A percentile compares a stretch with the other conserved stretches of the same genome.
Conservation (phyloP, 1,140 invertebrate genomes). For the Drosophila sucinea region DNA sequence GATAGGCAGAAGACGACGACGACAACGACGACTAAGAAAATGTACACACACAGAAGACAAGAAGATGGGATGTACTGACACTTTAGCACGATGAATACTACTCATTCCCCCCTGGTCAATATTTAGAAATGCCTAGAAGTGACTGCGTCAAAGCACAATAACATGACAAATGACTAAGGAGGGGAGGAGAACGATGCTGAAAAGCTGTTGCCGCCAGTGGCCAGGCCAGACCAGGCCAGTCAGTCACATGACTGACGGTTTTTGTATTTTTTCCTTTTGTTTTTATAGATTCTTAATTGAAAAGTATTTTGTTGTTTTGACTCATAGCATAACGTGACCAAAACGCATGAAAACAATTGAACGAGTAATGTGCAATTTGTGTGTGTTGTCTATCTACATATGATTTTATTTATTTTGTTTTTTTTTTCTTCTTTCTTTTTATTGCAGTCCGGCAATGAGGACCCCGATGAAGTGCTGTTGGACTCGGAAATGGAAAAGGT, state of each 20-base stretch:
- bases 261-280: constrained; percentile 45
- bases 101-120: not conserved
- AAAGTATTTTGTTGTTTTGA: constrained; percentile 68
- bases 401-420: not conserved
- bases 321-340: constrained; percentile 67
- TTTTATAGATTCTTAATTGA: constrained; percentile 79
- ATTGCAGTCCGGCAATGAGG: constrained; percentile 85
- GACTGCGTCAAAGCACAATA: constrained; percentile 15
- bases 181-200: constrained; percentile 26
- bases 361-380: constrained; percentile 29
- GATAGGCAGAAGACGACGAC: not conserved
- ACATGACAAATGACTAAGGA: not conserved
- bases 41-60: no score
- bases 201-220: constrained; percentile 29
- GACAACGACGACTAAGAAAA: not conserved
- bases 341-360: constrained; percentile 52
- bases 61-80: constrained; percentile 1
- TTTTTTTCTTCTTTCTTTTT: not conserved
- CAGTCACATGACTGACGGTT: constrained; percentile 63
- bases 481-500: constrained; percentile 92
- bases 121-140: constrained; percentile 11
- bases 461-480: constrained; percentile 87
- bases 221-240: not conserved
- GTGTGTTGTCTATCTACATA: no score
- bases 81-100: not conserved